Evolutionary conservation across 2,888 invertebrate species (phyloP), one percentile per base, ranked within the genome.

Genomic region (Osmoderma eremita): DNA sequence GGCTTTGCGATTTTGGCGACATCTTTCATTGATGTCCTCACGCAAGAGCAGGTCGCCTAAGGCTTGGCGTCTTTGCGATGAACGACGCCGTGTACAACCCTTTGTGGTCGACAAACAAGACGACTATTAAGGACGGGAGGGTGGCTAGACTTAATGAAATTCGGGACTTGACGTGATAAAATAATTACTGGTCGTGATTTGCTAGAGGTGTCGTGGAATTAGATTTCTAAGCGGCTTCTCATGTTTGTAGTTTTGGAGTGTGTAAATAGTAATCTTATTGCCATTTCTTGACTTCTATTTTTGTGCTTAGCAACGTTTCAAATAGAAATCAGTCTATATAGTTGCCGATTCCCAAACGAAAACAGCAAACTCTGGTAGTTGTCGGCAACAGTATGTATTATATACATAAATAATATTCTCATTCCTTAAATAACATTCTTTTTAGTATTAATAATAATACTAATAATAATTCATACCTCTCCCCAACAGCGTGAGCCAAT

Each of bases 1-100:
- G 45, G 30, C 30, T 10, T 17, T 8, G 45, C 45, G n/a, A 30
- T 48, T 61, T 61, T 36, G 42, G 30, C 24, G 6, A 61, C 45
- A 45, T 61, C 58, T 61, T 61, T 45, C 42, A 61, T 61, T 61
- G 58, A 61, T 61, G 30, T 61, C 20, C 36, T 61, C 58, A 61
- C 45, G 58, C 58, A 45, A 42, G 30, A 61, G 30, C 58, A 61
- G 17, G 30, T 20, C 17, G 58, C 58, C 41, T 20, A 15, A 17
- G 36, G 58, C 45, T 18, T 12, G n/a, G 20, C 20, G 45, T 61
- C 58, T 61, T 61, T 61, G 24, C 58, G 42, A 36, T 39, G 45
- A 30, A 61, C 48, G 17, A 15, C 24, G 12, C 45, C 18, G n/a
- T 54, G 39, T 36, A 45, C 58, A 45, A 61, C 18, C 45, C 58